Evolutionary conservation across 2,888 invertebrate genomes (phyloP).

Genomic region (Frankliniella intonsa): DNA sequence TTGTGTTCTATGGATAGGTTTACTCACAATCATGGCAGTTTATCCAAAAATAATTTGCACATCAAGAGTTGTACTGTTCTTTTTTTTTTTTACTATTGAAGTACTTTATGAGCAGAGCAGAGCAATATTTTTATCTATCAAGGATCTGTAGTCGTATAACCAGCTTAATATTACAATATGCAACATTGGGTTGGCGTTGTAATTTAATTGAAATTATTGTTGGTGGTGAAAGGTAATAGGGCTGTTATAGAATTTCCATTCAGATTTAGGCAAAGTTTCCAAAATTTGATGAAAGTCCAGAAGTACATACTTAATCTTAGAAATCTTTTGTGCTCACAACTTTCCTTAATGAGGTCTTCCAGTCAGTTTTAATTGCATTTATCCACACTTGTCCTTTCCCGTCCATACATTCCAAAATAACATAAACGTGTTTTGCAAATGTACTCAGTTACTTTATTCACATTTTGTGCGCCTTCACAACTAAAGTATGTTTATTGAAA

Average conservation of each 20-base stretch:
- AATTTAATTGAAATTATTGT: not conserved
- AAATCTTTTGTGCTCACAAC: too few species aligned
- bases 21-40: not conserved
- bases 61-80: not conserved
- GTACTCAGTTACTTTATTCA: not conserved
- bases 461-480: slow-evolving; percentile 8
- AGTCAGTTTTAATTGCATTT: not conserved
- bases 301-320: too few species aligned
- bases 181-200: not conserved
- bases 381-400: not conserved
- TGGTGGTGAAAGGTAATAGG: not conserved
- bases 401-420: slow-evolving; percentile 7
- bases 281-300: not conserved
- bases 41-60: not conserved
- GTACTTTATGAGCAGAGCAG: not conserved
- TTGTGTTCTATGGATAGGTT: not conserved
- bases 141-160: too few species aligned
- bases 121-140: not conserved
- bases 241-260: not conserved
- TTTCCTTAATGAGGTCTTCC: too few species aligned
- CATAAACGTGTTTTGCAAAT: not conserved
- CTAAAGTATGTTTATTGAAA: not conserved
- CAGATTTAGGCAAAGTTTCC: not conserved
- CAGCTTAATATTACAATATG: too few species aligned
- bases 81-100: not conserved